phyloP scores from a whole-genome alignment of 2,113 vertebrate species.

The Grammomys dolichurus region DNA sequence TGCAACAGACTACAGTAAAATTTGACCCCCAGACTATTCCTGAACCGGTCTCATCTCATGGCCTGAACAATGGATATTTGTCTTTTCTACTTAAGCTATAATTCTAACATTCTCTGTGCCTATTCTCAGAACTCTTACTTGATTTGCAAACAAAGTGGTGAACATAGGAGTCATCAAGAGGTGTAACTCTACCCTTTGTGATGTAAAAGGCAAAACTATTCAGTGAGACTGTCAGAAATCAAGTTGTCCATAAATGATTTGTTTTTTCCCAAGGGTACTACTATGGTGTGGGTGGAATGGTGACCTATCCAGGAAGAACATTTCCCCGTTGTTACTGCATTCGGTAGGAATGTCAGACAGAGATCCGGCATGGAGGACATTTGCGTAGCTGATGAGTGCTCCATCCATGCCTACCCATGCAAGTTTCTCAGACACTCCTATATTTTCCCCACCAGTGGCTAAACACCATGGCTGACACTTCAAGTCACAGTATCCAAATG shows the following conservation, averaged over 20 bases:
- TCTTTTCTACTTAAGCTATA: neutral
- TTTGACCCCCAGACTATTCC: neutral
- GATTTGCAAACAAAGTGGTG: neutral
- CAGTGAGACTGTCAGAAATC: constrained; percentile 9
- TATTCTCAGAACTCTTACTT: constrained; percentile 21
- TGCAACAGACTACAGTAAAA: constrained; percentile 9
- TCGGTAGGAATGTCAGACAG: neutral
- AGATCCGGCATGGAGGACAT: neutral
- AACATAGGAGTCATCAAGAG: neutral
- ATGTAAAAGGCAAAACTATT: neutral
- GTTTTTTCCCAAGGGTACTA: neutral
- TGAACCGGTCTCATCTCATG: neutral
- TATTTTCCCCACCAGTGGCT: neutral
- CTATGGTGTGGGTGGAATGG: neutral
- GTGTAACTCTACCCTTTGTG: neutral
- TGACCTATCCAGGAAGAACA: neutral
- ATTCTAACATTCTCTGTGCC: neutral
- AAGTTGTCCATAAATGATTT: neutral
- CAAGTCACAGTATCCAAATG: neutral
- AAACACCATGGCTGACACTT: neutral
- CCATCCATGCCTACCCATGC: neutral
- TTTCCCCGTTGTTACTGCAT: neutral
- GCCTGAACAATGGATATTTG: neutral
- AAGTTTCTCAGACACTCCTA: neutral
- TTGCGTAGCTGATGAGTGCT: neutral